Conservation (phyloP, 2,113 vertebrate genomes). For the Poeciliopsis turrubarensis region DNA sequence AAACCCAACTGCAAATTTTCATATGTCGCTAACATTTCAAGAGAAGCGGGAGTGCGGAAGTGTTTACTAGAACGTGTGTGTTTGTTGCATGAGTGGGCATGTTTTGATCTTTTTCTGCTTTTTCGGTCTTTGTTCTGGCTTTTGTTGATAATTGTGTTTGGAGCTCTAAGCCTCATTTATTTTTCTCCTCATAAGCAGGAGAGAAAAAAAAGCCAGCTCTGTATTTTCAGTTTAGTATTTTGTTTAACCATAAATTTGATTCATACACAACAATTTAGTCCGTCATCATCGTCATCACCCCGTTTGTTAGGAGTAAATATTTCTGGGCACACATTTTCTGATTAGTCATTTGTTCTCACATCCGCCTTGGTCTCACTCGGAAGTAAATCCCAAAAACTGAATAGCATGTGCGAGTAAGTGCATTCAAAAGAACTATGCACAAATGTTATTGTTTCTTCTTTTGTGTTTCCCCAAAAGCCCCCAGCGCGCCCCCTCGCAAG, state of each 20-base stretch:
- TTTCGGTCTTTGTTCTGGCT: conserved; percentile 29
- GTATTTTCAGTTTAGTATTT: conserved; percentile 50
- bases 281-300: background rate
- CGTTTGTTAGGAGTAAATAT: conserved; percentile 21
- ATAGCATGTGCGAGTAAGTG: conserved; percentile 16
- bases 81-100: conserved; percentile 48
- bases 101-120: conserved; percentile 54
- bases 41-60: conserved; percentile 25
- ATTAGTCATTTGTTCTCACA: conserved; percentile 56
- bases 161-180: conserved; percentile 33
- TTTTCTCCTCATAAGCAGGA: conserved; percentile 32
- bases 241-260: conserved; percentile 46
- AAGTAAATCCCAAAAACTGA: conserved; percentile 31
- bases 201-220: conserved; percentile 17
- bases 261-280: conserved; percentile 12
- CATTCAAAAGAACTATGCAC: conserved; percentile 18
- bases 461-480: conserved; percentile 79
- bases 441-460: conserved; percentile 52
- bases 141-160: conserved; percentile 62
- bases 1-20: conserved; percentile 59
- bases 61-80: conserved; percentile 31
- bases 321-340: conserved; percentile 4
- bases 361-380: conserved; percentile 32
- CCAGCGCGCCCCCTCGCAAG: conserved; percentile 92
- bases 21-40: conserved; percentile 41